Evolutionary conservation across 1,140 invertebrate genomes (phyloP).

Genomic region (Drosophila funebris): DNA sequence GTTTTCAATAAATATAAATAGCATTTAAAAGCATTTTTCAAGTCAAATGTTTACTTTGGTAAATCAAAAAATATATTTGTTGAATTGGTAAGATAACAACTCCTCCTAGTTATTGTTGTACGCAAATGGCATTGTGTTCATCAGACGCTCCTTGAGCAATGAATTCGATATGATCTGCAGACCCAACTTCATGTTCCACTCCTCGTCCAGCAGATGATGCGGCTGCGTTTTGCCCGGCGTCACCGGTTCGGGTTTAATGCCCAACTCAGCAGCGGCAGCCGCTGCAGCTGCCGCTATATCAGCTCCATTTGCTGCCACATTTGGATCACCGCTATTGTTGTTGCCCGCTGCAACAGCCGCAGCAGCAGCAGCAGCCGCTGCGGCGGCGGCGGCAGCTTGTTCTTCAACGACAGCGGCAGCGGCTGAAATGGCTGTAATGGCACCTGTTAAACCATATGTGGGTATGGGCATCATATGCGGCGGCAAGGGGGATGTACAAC

Average conservation of each 20-base stretch:
- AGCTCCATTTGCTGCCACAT: not conserved
- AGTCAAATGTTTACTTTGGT: slow-evolving; percentile 27
- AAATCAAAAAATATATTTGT: slow-evolving; percentile 16
- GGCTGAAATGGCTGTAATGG: slow-evolving; percentile 79
- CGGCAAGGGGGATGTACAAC: slow-evolving; percentile 63
- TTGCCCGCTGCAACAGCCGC: slow-evolving; percentile 35
- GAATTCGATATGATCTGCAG: slow-evolving; percentile 83
- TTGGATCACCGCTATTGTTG: slow-evolving; percentile 29
- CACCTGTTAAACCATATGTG: slow-evolving; percentile 74
- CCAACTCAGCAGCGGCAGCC: slow-evolving; percentile 40
- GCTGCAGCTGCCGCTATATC: slow-evolving; percentile 33
- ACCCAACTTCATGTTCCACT: slow-evolving; percentile 83
- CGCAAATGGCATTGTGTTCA: slow-evolving; percentile 83
- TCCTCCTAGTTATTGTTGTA: slow-evolving; percentile 75
- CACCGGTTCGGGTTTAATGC: slow-evolving; percentile 68
- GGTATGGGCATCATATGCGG: slow-evolving; percentile 67
- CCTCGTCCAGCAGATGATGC: slow-evolving; percentile 71
- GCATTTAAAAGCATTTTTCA: slow-evolving; percentile 34
- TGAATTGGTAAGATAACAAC: too few relatives aligned
- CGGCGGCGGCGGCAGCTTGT: slow-evolving; percentile 63
- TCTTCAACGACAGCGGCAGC: slow-evolving; percentile 74
- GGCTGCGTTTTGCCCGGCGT: slow-evolving; percentile 66
- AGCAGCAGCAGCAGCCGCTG: slow-evolving; percentile 51
- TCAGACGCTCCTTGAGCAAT: slow-evolving; percentile 80
- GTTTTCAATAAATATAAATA: slow-evolving; percentile 18